phyloP scores from a whole-genome alignment of 2,888 invertebrate species.

The Caradrina clavipalpis region DNA sequence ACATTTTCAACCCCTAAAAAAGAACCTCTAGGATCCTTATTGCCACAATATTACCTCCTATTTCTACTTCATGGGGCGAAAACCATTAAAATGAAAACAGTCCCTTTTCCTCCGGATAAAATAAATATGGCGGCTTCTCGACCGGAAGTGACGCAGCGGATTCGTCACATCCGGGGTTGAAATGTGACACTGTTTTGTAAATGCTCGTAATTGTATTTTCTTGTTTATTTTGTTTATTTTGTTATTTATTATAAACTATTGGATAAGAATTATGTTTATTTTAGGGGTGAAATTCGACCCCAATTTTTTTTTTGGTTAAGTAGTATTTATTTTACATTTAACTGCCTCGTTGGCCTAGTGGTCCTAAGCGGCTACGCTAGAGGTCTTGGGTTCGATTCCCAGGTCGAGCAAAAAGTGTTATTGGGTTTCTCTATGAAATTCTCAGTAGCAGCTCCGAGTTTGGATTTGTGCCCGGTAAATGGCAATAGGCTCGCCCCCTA shows the following conservation, averaged over 20 bases:
- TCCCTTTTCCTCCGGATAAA: slow-evolving; percentile 33
- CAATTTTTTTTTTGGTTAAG: no score
- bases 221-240: slow-evolving; percentile 66
- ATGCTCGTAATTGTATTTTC: slow-evolving; percentile 68
- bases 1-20: slow-evolving; percentile 23
- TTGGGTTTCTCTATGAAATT: no score
- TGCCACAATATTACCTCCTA: slow-evolving; percentile 13
- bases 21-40: slow-evolving; percentile 10
- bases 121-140: slow-evolving; percentile 60
- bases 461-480: no score
- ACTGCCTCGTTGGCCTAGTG: no score
- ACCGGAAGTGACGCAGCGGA: slow-evolving; percentile 68
- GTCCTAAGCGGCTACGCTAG: no score
- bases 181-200: slow-evolving; percentile 36
- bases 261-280: not conserved
- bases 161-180: slow-evolving; percentile 64
- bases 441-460: no score
- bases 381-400: no score
- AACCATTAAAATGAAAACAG: slow-evolving; percentile 42
- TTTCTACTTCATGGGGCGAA: slow-evolving; percentile 43
- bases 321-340: no score
- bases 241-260: slow-evolving; percentile 49
- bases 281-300: not conserved
- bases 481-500: no score
- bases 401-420: no score